phyloP scores from a whole-genome alignment of 2,888 invertebrate species.

The Orthosia gothica region DNA sequence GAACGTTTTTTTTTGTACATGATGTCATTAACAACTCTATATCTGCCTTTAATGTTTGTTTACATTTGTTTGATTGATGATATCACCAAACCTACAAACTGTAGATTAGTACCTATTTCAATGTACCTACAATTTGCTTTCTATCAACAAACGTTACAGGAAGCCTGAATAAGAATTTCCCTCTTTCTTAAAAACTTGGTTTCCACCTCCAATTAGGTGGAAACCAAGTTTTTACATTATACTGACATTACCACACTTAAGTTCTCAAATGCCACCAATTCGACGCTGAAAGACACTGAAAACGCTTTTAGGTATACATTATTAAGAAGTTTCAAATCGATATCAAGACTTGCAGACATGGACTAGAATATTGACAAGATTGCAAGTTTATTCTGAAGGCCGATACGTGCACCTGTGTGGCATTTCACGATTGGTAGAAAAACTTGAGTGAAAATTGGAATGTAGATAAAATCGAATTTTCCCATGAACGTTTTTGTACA shows the following conservation, averaged over 20 bases:
- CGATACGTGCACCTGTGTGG: background rate
- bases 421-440: background rate
- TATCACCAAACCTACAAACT: conserved; percentile 6
- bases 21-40: background rate
- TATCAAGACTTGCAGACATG: conserved; percentile 33
- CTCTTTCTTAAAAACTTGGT: too few species aligned
- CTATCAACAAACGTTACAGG: background rate
- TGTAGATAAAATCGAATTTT: background rate
- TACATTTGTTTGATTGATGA: conserved; percentile 30
- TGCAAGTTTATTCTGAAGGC: conserved; percentile 23
- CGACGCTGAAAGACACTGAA: conserved; percentile 11
- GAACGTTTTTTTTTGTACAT: background rate
- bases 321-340: conserved; percentile 44
- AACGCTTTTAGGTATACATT: conserved; percentile 20
- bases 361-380: conserved; percentile 40
- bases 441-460: background rate
- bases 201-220: background rate
- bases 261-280: conserved; percentile 5
- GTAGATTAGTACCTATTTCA: background rate
- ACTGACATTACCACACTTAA: background rate
- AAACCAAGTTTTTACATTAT: background rate
- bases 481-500: background rate
- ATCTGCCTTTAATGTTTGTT: conserved; percentile 5
- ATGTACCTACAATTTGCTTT: background rate
- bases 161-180: background rate